Evolutionary conservation across 2,888 invertebrate genomes (phyloP).

Genomic region (Macroteleia sp.): DNA sequence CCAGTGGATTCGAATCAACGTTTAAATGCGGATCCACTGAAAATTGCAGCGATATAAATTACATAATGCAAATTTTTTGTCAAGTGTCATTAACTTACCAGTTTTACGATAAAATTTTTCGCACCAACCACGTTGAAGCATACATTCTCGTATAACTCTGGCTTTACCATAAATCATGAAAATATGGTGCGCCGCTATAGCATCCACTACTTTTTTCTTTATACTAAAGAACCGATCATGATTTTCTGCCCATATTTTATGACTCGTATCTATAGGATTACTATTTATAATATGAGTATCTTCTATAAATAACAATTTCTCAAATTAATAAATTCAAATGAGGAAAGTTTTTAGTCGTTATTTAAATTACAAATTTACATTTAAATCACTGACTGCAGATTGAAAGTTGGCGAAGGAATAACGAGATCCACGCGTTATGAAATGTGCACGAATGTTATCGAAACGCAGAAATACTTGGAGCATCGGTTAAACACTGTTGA

Average conservation of each 20-base stretch:
- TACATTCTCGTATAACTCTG: slow-evolving; percentile 77
- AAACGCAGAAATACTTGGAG: slow-evolving; percentile 87
- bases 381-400: no score
- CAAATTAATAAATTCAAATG: no score
- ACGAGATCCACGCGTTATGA: slow-evolving; percentile 90
- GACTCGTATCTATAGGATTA: no score
- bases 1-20: slow-evolving; percentile 76
- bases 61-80: not conserved
- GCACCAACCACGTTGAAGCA: slow-evolving; percentile 80
- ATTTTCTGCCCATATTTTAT: slow-evolving; percentile 72
- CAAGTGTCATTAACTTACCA: slow-evolving; percentile 17
- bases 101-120: slow-evolving; percentile 78
- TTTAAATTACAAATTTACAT: no score
- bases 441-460: slow-evolving; percentile 88
- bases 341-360: no score
- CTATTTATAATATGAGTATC: no score
- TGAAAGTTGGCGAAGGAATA: slow-evolving; percentile 89
- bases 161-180: slow-evolving; percentile 82
- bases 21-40: slow-evolving; percentile 69
- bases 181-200: slow-evolving; percentile 75
- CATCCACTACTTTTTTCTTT: slow-evolving; percentile 77
- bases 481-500: slow-evolving; percentile 89
- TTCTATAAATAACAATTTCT: no score
- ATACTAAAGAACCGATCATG: slow-evolving; percentile 77
- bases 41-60: slow-evolving; percentile 6